These are phyloP conservation scores for Sebastes taczanowskii DNA, from an alignment of 2,797 vertebrate species.

Conservation along the genomic window DNA sequence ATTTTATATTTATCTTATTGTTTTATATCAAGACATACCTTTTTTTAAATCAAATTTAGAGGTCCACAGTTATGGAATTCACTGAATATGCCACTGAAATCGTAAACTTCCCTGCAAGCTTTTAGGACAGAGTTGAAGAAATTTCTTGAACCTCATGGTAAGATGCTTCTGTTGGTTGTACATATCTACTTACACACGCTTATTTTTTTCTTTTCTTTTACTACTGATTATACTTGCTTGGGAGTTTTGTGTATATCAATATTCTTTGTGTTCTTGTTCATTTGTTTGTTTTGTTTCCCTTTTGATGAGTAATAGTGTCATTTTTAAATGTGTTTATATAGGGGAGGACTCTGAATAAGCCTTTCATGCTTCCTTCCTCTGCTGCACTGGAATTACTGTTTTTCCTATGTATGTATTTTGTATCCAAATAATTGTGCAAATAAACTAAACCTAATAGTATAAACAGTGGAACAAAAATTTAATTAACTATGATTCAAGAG, in stretches of 20 bases:
- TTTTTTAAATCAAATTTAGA: neutral
- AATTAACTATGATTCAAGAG: neutral
- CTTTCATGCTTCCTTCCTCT: too few relatives aligned
- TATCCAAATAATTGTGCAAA: too few relatives aligned
- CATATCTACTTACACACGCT: neutral
- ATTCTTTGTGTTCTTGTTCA: too few relatives aligned
- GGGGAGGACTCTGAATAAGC: neutral
- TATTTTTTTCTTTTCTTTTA: neutral
- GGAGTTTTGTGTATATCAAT: neutral
- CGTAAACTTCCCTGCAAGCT: neutral
- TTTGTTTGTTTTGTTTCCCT: neutral
- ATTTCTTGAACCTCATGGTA: neutral
- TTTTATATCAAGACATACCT: neutral
- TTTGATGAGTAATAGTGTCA: neutral
- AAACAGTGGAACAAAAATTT: too few relatives aligned
- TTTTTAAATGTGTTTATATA: neutral
- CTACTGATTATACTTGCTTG: neutral
- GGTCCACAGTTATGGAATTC: neutral
- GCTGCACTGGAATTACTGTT: neutral
- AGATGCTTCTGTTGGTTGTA: neutral
- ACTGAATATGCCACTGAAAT: neutral
- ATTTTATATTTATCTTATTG: neutral
- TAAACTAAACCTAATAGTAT: too few relatives aligned
- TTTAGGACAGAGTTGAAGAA: neutral
- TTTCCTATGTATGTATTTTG: too few relatives aligned